Base-by-base conservation (phyloP, 1,140 invertebrate species). In the Leptinotarsa undecemlineata region DNA sequence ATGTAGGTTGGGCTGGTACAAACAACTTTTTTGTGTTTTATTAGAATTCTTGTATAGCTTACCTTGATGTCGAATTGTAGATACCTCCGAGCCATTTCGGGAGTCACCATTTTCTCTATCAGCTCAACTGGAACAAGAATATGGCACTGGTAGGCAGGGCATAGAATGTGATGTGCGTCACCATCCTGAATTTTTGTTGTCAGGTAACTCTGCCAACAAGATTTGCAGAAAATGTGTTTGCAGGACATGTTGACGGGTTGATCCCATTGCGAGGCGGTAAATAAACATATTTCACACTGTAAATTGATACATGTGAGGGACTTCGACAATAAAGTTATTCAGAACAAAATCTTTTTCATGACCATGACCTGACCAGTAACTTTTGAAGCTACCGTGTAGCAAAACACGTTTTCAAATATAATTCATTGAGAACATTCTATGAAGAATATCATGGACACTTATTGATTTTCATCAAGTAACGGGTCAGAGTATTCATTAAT, bases 1-100 rank as follows among this genome's bases (percentile, higher is more conserved):
- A 11, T 42, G 33, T 42, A 8, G 8, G 33, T 11, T 8, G 5
- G 1, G 33, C 0, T 33, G 33, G 33, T 33, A 8, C 0, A 33
- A 33, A 33, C 6, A 33, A 33, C 33, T 33, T 33, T 33, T 8
- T 33, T 33, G 6, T 33, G 33, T 33, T 42, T 11, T 11, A 2
- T 11, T 11, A 42, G 8, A 42, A 42, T 42, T 42, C 8, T 11
- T 11, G 2, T 3, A 42, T 11, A 42, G 3, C 47, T 80, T 79
- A 91, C 90, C 86, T 92, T 90, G 60, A 93, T 92, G 84, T 93
- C 92, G 85, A 92, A 92, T 81, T 92, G 90, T 15, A 92, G 84
- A 84, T 92, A 93, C 80, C 90, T 86, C 48, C 89, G 84, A 51
- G 91, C 90, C 86, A 92, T 90, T 72, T 91, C 89, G 47, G 90